Evolutionary conservation across 1,140 invertebrate species (phyloP).

Genomic region (Drosophila mayri): DNA sequence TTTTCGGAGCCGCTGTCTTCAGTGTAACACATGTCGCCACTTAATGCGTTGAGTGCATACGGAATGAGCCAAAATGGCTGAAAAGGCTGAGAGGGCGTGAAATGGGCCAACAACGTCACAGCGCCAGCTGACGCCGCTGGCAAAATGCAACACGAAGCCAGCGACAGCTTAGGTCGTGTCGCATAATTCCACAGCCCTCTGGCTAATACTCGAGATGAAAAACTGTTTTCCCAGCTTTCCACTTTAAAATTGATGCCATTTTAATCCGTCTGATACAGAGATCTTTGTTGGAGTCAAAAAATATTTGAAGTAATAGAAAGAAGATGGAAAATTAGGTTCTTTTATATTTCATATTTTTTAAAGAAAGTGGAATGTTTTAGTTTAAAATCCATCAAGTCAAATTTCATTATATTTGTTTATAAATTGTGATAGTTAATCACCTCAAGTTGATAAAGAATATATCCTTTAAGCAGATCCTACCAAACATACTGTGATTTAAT

Average conservation of each 20-base stretch:
- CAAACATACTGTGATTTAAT: neutral
- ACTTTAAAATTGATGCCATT: conserved; percentile 47
- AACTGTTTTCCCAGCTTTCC: conserved; percentile 22
- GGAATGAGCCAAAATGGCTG: conserved; percentile 66
- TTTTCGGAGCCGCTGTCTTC: conserved; percentile 39
- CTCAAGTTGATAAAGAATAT: neutral
- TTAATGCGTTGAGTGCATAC: conserved; percentile 76
- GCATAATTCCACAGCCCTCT: conserved; percentile 31
- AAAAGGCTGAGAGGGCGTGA: conserved; percentile 6
- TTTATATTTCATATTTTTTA: neutral
- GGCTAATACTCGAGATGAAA: conserved; percentile 18
- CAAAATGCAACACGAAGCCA: conserved; percentile 48
- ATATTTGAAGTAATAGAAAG: neutral
- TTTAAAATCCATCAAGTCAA: neutral
- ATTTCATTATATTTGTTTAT: neutral
- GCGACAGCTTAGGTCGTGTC: conserved; percentile 34
- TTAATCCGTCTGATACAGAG: conserved; percentile 28
- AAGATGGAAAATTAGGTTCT: too few relatives aligned
- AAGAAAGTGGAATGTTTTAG: neutral
- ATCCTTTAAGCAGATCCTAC: neutral
- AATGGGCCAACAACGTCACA: conserved; percentile 52
- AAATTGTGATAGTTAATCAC: neutral
- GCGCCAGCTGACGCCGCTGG: conserved; percentile 46
- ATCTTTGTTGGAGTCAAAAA: neutral
- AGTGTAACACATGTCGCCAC: conserved; percentile 76